Evolutionary conservation across 2,113 vertebrate species (phyloP).

Genomic region (Pelecanoides urinatrix): DNA sequence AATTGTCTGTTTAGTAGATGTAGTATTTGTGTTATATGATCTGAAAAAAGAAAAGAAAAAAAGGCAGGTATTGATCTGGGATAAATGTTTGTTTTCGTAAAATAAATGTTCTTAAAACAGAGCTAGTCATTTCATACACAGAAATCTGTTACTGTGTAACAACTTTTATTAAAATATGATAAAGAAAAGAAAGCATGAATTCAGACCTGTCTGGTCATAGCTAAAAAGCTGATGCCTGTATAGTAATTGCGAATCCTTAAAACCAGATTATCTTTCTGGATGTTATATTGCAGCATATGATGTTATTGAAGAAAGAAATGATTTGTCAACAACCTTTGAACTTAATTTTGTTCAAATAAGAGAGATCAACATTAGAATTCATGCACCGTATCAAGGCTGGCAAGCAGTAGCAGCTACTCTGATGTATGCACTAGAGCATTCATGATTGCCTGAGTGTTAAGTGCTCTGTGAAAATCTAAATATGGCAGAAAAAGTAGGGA

Average conservation of each 20-base stretch:
- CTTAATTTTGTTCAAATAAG: constrained; percentile 75
- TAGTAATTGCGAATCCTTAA: constrained; percentile 74
- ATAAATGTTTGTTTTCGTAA: background rate
- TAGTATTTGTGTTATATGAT: background rate
- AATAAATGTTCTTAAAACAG: constrained; percentile 6
- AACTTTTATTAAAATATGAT: background rate
- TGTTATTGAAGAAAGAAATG: constrained; percentile 63
- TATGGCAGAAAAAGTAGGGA: background rate
- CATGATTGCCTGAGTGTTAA: constrained; percentile 55
- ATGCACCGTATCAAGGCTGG: constrained; percentile 17
- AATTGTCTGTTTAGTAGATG: background rate
- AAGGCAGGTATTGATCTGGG: background rate
- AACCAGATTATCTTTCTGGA: constrained; percentile 72
- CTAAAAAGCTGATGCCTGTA: constrained; percentile 50
- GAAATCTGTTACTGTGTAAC: constrained; percentile 21
- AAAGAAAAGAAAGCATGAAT: constrained; percentile 47
- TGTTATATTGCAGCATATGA: constrained; percentile 45
- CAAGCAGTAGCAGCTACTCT: constrained; percentile 47
- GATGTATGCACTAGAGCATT: constrained; percentile 57
- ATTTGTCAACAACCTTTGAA: constrained; percentile 75
- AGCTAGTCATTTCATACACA: background rate
- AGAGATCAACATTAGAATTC: constrained; percentile 67
- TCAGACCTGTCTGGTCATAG: constrained; percentile 34
- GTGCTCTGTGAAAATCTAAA: constrained; percentile 48
- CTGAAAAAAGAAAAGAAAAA: background rate